Evolutionary conservation across 2,888 invertebrate genomes (phyloP).

Genomic region (Metopia argyrocephala): DNA sequence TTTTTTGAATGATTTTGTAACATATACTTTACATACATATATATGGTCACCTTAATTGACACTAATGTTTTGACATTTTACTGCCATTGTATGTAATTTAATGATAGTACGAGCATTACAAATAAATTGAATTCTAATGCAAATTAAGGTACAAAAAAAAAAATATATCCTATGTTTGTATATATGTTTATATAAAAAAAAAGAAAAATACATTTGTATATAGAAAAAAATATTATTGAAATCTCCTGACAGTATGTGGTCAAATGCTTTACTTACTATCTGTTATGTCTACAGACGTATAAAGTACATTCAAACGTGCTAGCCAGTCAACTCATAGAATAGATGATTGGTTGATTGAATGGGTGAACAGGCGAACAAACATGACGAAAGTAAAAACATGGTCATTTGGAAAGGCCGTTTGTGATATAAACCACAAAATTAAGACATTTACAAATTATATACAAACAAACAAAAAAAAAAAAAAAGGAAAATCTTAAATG

Average conservation of each 20-base stretch:
- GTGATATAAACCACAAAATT: slow-evolving; percentile 60
- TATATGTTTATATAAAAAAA: not conserved
- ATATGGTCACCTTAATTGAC: slow-evolving; percentile 9
- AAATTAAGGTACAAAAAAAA: slow-evolving; percentile 50
- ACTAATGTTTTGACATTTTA: slow-evolving; percentile 46
- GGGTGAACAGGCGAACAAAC: not conserved
- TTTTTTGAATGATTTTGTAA: not conserved
- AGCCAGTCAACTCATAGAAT: not conserved
- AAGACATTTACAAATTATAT: slow-evolving; percentile 62
- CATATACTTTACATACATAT: too few relatives aligned
- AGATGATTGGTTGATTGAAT: not conserved
- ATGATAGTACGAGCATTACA: slow-evolving; percentile 48
- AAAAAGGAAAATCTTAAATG: too few relatives aligned
- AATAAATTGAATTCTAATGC: slow-evolving; percentile 66
- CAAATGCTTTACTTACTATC: not conserved
- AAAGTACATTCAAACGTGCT: not conserved
- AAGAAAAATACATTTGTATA: too few relatives aligned
- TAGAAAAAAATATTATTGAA: too few relatives aligned
- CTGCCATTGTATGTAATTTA: slow-evolving; percentile 45
- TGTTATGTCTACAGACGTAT: not conserved
- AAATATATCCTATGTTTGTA: not conserved
- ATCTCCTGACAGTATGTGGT: slow-evolving; percentile 35
- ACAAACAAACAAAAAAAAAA: slow-evolving; percentile 49
- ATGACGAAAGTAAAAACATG: slow-evolving; percentile 1
- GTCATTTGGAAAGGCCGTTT: slow-evolving; percentile 50